Conservation (phyloP, 2,888 invertebrate genomes). For the Tineola bisselliella region DNA sequence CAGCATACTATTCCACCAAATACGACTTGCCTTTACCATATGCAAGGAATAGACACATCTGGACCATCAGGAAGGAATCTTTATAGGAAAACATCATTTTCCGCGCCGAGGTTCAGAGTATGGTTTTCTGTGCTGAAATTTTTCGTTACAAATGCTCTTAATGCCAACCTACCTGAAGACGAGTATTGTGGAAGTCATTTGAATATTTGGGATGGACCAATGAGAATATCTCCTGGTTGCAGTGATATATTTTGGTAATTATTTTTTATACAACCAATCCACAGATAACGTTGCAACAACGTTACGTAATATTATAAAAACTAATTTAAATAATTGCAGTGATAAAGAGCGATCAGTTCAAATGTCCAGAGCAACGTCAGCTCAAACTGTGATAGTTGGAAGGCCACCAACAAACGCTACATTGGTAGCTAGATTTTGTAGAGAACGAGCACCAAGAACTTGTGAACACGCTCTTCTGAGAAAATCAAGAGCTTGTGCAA, state of each 20-base stretch:
- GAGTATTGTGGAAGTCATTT: conserved; percentile 85
- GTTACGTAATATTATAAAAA: too few species aligned
- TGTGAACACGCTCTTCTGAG: conserved; percentile 82
- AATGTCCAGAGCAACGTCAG: conserved; percentile 59
- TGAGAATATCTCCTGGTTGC: conserved; percentile 78
- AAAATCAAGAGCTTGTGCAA: conserved; percentile 77
- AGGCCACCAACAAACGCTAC: conserved; percentile 78
- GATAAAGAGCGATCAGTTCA: conserved; percentile 59
- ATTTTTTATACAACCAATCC: conserved; percentile 1
- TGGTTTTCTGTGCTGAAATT: conserved; percentile 90
- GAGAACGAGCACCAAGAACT: conserved; percentile 81
- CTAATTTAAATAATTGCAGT: conserved; percentile 25
- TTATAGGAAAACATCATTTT: conserved; percentile 66
- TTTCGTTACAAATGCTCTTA: conserved; percentile 75
- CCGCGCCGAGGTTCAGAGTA: conserved; percentile 78
- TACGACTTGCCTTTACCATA: conserved; percentile 88
- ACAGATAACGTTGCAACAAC: too few species aligned
- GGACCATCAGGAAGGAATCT: conserved; percentile 67
- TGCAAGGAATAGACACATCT: conserved; percentile 72
- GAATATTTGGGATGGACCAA: conserved; percentile 88
- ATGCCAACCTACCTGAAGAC: conserved; percentile 73
- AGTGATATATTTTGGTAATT: conserved; percentile 84
- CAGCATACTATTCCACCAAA: conserved; percentile 87
- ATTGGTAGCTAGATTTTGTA: conserved; percentile 82
- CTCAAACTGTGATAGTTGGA: conserved; percentile 57